These are phyloP conservation scores for Planiliza haematocheilus DNA, from an alignment of 2,113 vertebrate genomes.

Conservation along the genomic window DNA sequence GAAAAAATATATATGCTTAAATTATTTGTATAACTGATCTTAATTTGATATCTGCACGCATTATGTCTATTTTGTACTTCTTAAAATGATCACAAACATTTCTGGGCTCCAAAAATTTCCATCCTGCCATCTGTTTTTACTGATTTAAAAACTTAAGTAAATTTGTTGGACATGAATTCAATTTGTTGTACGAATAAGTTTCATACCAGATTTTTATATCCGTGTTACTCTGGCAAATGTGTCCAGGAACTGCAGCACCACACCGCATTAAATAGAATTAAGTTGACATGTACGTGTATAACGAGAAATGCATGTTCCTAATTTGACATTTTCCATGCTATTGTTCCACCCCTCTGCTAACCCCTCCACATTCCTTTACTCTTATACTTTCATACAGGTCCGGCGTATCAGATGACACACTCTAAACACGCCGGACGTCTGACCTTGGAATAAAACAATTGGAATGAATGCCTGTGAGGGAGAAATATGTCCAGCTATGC, in stretches of 20 bases:
- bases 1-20: too few species aligned
- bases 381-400: conserved; percentile 4
- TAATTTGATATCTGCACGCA: background rate
- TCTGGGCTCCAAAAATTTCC: background rate
- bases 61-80: background rate
- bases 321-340: conserved; percentile 30
- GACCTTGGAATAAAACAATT: conserved; percentile 39
- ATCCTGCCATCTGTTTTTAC: background rate
- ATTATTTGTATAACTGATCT: background rate
- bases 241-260: background rate
- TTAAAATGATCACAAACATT: background rate
- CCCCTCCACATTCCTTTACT: conserved; percentile 24
- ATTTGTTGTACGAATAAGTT: background rate
- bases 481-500: conserved; percentile 35
- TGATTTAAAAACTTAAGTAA: background rate
- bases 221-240: background rate
- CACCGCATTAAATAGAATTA: background rate
- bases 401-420: conserved; percentile 22
- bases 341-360: conserved; percentile 29
- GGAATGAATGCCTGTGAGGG: conserved; percentile 7
- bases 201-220: background rate
- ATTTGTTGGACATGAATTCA: background rate
- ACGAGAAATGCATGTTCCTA: conserved; percentile 24
- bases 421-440: conserved; percentile 21
- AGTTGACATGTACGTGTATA: background rate